Evolutionary conservation across 2,113 vertebrate species (phyloP), one percentile per base, ranked within the genome.

Genomic region (Picathartes gymnocephalus): DNA sequence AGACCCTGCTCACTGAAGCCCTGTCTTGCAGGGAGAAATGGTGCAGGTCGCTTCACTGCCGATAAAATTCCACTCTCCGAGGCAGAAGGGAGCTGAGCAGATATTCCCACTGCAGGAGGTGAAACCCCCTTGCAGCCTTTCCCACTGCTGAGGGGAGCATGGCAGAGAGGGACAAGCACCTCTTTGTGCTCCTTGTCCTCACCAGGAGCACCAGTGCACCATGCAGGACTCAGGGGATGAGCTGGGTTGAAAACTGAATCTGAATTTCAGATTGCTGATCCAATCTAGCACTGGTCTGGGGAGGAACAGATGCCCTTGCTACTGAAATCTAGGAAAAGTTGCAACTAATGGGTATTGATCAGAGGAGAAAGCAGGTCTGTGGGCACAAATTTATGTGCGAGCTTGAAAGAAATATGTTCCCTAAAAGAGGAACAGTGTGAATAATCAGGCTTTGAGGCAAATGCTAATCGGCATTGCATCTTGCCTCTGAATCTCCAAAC

Each of bases 321-420:
- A 3, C 66, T 82, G 19, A 60, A 33, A 64, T 78, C 39, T 48
- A 45, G 80, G 68, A 64, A 39, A 86, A 90, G 15, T 22, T 86
- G 64, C 42, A 65, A 27, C 81, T 94, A 95, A 89, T 87, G 84
- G 42, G 27, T 95, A 85, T 89, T 71, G 87, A 94, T 95, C 78
- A 87, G 73, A 85, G 74, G 39, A 85, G 74, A 88, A 88, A 72
- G 51, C 23, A 58, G 78, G 86, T 81, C 84, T 87, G 81, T 85
- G 93, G 89, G 90, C 78, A 87, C 54, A 85, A 27, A 92, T 90
- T 60, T 94, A 65, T 91, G 78, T 42, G 47, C 2, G 2, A 70
- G 58, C 70, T 81, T 84, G 70, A 79, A 92, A 94, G 83, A 62
- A 73, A 15, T 47, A 31, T 53, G 33, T 84, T 91, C 73, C 81